phyloP scores from a whole-genome alignment of 2,888 invertebrate genomes.

The Ellobium chinense region DNA sequence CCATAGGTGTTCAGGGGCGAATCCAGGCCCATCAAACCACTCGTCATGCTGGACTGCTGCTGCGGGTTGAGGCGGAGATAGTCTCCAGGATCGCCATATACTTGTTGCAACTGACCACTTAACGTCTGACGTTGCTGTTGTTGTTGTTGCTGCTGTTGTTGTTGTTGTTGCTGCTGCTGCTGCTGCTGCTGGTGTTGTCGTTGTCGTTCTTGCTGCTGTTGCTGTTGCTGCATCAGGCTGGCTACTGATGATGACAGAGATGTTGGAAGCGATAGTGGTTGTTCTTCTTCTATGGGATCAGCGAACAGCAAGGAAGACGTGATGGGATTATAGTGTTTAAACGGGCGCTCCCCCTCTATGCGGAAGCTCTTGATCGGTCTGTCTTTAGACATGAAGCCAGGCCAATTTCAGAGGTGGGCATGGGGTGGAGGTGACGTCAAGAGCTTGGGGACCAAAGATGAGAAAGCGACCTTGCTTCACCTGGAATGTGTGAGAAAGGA shows the following conservation, averaged over 20 bases:
- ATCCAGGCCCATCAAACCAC: not conserved
- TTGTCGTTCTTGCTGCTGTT: not conserved
- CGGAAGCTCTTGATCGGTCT: constrained; percentile 29
- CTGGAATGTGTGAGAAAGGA: no score
- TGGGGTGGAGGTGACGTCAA: not conserved
- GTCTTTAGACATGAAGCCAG: constrained; percentile 34
- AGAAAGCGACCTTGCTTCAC: not conserved
- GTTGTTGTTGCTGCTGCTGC: constrained; percentile 23
- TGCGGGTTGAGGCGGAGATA: not conserved
- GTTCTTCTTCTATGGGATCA: not conserved
- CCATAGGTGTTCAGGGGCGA: not conserved
- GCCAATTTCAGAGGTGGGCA: not conserved
- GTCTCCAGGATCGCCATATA: constrained; percentile 15
- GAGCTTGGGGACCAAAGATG: not conserved
- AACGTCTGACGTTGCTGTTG: not conserved
- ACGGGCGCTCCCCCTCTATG: constrained; percentile 1
- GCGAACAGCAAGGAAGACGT: not conserved
- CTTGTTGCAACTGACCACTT: not conserved
- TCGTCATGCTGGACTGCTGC: not conserved
- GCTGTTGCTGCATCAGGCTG: constrained; percentile 10
- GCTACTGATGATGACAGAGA: not conserved
- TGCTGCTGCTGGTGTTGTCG: not conserved
- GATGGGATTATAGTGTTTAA: constrained; percentile 18
- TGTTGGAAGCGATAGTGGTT: not conserved
- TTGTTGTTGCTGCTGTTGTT: not conserved